Evolutionary conservation across 2,113 vertebrate species (phyloP).

Genomic region (Cyprinodon tularosa): DNA sequence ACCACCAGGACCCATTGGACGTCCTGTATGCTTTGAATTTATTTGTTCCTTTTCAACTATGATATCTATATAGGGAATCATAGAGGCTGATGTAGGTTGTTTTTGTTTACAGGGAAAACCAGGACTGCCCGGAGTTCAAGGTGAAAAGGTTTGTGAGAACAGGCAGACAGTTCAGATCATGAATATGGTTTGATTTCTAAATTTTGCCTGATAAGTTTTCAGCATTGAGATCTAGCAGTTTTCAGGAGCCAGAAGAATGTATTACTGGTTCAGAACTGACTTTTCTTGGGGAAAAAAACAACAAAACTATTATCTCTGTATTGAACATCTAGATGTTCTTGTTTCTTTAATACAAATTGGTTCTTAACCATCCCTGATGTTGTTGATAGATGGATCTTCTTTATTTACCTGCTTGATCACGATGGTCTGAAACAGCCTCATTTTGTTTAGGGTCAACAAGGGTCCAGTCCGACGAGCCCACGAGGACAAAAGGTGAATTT

Average conservation of each 20-base stretch:
- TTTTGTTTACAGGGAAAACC: slow-evolving; percentile 49
- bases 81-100: background rate
- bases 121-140: slow-evolving; percentile 57
- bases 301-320: too few species aligned
- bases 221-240: background rate
- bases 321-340: background rate
- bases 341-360: background rate
- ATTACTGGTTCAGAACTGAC: too few species aligned
- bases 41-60: background rate
- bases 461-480: slow-evolving; percentile 63
- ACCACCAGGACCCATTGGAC: slow-evolving; percentile 51
- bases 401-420: background rate
- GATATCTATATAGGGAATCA: background rate
- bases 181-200: too few species aligned
- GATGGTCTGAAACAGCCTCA: background rate
- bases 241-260: background rate
- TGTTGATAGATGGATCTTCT: background rate
- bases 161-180: background rate
- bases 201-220: too few species aligned
- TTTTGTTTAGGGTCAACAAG: slow-evolving; percentile 72
- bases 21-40: slow-evolving; percentile 37
- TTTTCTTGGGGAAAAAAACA: too few species aligned
- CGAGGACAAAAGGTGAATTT: slow-evolving; percentile 66
- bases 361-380: too few species aligned
- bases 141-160: slow-evolving; percentile 73